These are phyloP conservation scores for Conops quadrifasciatus DNA, from an alignment of 2,888 invertebrate genomes.

Conservation along the genomic window DNA sequence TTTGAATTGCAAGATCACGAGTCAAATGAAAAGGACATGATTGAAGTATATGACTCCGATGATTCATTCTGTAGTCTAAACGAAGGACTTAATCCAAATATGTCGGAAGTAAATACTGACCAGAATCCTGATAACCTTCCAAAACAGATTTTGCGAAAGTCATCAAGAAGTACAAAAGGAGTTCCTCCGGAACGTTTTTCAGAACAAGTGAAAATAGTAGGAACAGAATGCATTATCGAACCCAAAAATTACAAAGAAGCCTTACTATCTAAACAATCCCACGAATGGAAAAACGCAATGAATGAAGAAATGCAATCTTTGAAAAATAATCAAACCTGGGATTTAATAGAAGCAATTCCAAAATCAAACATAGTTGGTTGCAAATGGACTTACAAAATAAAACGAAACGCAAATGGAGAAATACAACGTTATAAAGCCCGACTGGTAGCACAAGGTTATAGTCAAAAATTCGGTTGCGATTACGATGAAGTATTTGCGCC, in stretches of 20 bases:
- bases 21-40: no score
- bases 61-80: neutral
- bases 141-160: neutral
- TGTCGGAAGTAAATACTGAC: no score
- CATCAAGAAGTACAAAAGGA: neutral
- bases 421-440: constrained; percentile 3
- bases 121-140: no score
- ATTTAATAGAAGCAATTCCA: neutral
- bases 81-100: neutral
- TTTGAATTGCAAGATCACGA: no score
- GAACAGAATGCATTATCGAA: no score
- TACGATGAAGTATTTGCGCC: constrained; percentile 22
- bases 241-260: no score
- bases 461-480: neutral
- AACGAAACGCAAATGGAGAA: neutral
- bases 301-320: neutral
- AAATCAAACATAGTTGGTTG: neutral
- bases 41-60: neutral
- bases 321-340: neutral
- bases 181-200: neutral
- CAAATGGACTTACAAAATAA: constrained; percentile 14
- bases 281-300: neutral
- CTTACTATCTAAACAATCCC: no score
- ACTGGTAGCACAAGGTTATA: constrained; percentile 3
- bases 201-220: neutral